These are phyloP conservation scores for Cylindroiulus punctatus DNA, from an alignment of 2,888 invertebrate species.

Conservation along the genomic window DNA sequence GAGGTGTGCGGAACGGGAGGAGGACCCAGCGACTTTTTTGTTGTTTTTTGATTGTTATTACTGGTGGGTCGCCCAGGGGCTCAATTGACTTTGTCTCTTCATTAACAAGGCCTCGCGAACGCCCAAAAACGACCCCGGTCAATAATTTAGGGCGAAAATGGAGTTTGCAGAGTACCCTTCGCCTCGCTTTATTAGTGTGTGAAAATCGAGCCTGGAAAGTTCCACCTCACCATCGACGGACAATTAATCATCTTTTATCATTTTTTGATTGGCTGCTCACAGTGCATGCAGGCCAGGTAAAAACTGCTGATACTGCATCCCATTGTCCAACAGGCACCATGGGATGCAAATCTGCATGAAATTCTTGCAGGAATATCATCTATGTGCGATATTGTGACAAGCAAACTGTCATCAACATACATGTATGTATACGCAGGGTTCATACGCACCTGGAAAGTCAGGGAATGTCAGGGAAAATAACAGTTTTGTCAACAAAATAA, in stretches of 20 bases:
- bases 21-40: conserved; percentile 3
- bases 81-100: background rate
- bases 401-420: no score
- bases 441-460: no score
- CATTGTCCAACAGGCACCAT: no score
- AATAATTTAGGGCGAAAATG: background rate
- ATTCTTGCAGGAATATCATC: no score
- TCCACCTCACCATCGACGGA: background rate
- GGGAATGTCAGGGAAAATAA: no score
- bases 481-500: no score
- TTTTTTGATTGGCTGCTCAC: background rate
- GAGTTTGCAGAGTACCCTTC: background rate
- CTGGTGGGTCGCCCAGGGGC: background rate
- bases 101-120: conserved; percentile 10
- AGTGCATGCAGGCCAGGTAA: background rate
- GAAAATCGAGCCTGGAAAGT: background rate
- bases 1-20: background rate
- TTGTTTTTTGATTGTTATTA: conserved; percentile 18
- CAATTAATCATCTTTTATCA: background rate
- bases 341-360: no score
- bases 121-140: conserved; percentile 6
- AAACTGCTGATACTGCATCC: no score
- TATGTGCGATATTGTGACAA: no score
- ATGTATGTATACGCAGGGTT: no score
- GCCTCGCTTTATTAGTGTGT: background rate